Conservation (phyloP, 2,113 vertebrate genomes). For the Hucho hucho region DNA sequence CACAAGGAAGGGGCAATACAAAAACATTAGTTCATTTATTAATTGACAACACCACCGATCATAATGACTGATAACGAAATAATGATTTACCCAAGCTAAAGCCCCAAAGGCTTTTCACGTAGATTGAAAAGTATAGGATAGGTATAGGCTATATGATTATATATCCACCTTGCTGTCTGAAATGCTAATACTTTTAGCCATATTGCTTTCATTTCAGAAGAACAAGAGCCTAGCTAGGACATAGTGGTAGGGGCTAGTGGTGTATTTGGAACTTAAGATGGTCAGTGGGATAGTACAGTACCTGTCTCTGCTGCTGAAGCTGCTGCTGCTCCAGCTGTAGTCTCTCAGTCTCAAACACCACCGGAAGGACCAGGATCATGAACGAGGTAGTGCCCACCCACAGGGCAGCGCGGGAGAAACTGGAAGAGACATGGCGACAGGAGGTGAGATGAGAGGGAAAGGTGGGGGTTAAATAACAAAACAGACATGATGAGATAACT, state of each 20-base stretch:
- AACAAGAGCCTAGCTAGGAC: too few relatives aligned
- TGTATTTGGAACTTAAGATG: background rate
- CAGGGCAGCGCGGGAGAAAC: slow-evolving; percentile 91
- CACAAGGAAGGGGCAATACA: slow-evolving; percentile 29
- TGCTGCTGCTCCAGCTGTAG: slow-evolving; percentile 98
- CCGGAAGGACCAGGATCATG: slow-evolving; percentile 97
- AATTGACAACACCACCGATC: background rate
- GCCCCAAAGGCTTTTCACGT: too few relatives aligned
- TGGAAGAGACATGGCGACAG: slow-evolving; percentile 43
- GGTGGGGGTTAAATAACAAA: background rate
- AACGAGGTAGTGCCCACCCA: slow-evolving; percentile 99
- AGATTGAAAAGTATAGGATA: too few relatives aligned
- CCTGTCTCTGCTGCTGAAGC: slow-evolving; percentile 97
- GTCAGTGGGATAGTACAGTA: slow-evolving; percentile 37
- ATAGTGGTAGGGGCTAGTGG: too few relatives aligned
- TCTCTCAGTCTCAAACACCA: slow-evolving; percentile 96
- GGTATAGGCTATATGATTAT: too few relatives aligned
- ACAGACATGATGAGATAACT: background rate
- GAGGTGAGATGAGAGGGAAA: background rate
- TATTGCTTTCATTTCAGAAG: too few relatives aligned
- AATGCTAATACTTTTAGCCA: too few relatives aligned
- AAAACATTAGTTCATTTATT: background rate
- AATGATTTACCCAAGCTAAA: too few relatives aligned
- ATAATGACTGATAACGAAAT: background rate
- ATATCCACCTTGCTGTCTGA: too few relatives aligned